These are phyloP conservation scores for Araneus ventricosus DNA, from an alignment of 1,140 invertebrate genomes.

Conservation along the genomic window DNA sequence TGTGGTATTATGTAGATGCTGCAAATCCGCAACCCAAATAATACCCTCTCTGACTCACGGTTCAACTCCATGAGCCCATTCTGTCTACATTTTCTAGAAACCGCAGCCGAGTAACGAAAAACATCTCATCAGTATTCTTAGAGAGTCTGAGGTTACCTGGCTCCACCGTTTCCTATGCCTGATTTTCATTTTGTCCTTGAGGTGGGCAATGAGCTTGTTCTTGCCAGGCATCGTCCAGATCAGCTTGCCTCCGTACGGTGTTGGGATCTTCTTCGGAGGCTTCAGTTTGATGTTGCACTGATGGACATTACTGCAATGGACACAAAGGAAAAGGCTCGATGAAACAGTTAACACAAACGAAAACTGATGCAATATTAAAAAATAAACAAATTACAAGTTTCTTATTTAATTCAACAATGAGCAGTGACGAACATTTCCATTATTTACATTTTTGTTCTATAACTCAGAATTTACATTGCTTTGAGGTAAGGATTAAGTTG, in stretches of 20 bases:
- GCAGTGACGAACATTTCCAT: too few species aligned
- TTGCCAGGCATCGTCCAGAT: constrained; percentile 97
- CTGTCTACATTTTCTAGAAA: neutral
- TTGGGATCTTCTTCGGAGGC: constrained; percentile 94
- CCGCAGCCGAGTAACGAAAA: neutral
- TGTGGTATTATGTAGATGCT: too few species aligned
- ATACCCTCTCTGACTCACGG: neutral
- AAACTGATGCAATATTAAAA: too few species aligned
- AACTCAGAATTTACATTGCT: too few species aligned
- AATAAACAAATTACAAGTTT: too few species aligned
- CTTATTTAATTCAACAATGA: too few species aligned
- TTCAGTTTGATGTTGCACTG: constrained; percentile 93
- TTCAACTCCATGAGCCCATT: neutral
- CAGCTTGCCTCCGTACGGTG: constrained; percentile 96
- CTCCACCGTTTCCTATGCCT: constrained; percentile 83
- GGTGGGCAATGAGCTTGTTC: constrained; percentile 97
- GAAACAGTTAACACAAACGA: neutral
- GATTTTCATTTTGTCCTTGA: constrained; percentile 98
- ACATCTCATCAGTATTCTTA: neutral
- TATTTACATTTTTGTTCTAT: too few species aligned
- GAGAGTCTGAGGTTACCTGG: constrained; percentile 71
- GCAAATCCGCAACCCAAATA: neutral
- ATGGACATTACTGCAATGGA: constrained; percentile 85
- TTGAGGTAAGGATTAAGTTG: too few species aligned
- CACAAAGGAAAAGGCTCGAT: neutral